These are phyloP conservation scores for Holotrichia oblita DNA, from an alignment of 1,140 invertebrate genomes.

Conservation along the genomic window DNA sequence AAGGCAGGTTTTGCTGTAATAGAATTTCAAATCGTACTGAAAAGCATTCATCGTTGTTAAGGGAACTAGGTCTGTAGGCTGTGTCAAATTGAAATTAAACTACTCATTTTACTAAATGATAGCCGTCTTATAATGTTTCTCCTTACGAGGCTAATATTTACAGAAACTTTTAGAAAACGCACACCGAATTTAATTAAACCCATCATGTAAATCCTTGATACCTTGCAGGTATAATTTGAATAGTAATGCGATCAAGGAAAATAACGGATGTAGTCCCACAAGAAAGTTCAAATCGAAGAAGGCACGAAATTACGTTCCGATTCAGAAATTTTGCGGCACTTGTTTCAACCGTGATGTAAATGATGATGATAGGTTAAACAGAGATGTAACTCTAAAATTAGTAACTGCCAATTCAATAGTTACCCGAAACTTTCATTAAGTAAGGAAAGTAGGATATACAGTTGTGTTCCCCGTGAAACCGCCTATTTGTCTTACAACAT, in stretches of 20 bases:
- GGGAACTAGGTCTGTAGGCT: too few relatives aligned
- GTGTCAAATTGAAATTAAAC: too few relatives aligned
- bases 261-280: neutral
- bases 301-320: neutral
- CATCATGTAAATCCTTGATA: neutral
- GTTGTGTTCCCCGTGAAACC: constrained; percentile 14
- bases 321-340: neutral
- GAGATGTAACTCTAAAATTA: constrained; percentile 4
- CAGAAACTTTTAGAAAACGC: too few relatives aligned
- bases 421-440: neutral
- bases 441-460: neutral
- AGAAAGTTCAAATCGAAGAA: neutral
- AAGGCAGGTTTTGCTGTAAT: too few relatives aligned
- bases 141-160: too few relatives aligned
- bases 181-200: too few relatives aligned
- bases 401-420: neutral
- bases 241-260: neutral
- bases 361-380: neutral
- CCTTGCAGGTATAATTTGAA: neutral
- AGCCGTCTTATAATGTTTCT: too few relatives aligned
- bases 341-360: neutral
- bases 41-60: too few relatives aligned
- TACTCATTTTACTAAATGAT: too few relatives aligned
- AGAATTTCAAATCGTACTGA: too few relatives aligned
- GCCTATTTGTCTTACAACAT: constrained; percentile 23